Base-by-base conservation (phyloP, 2,888 invertebrate species). In the Gastrophysa polygoni region DNA sequence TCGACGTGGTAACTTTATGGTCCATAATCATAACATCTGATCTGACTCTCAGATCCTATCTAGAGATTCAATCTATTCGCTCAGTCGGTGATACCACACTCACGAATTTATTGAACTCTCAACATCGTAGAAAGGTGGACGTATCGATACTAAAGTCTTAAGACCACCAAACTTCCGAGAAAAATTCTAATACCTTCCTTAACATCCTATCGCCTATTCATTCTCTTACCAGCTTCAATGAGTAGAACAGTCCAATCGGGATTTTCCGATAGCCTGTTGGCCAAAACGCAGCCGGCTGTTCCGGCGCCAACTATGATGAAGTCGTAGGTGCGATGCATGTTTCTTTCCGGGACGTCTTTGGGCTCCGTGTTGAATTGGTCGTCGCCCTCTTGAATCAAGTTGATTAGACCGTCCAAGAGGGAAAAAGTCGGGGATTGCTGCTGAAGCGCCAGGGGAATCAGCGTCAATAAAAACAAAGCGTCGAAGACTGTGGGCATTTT, bases 271-370 rank as follows among this genome's bases (percentile, higher is more conserved):
- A 93, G 80, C 38, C 93, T 83, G 63, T 89, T 90, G 0, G 93
- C 92, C 5, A 93, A 63, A 0, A 89, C 87, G 64, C 92, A 91
- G 1, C 93, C 93, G 0, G 92, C 91, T 0, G 91, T 91, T 1
- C 93, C 93, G 0, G 91, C 92, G 1, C 93, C 93, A 2, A 93
- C 88, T 16, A 91, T 81, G 52, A 92, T 88, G 70, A 91, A 94
- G 75, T 92, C 92, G 73, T 91, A 92, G 75, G 89, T 87, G 8
- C 83, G 79, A 1, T 85, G 79, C 28, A 86, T 71, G 21, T 77
- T 79, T n/a, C 85, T 71, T n/a, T 76, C 79, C 0, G 75, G 77
- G 21, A 85, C 81, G 67, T 89, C 87, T 0, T 80, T 79, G 0
- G 88, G 86, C 75, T 88, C 88, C 7, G 77, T 77, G 59, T 81